These are phyloP conservation scores for Neuroscelio doddi DNA, from an alignment of 2,888 invertebrate species.

Conservation along the genomic window DNA sequence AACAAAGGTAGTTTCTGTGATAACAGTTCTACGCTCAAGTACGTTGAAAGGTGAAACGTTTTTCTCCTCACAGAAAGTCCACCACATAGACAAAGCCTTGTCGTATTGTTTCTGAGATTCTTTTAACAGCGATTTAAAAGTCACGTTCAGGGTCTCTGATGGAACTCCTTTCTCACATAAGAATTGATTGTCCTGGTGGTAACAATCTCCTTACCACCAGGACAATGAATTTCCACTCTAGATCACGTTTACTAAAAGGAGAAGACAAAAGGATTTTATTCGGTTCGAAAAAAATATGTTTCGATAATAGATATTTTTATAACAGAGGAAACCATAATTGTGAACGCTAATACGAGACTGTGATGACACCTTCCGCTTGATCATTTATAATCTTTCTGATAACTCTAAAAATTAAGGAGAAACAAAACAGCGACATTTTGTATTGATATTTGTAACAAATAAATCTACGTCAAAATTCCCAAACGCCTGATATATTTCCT, in stretches of 20 bases:
- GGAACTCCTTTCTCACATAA: too few species aligned
- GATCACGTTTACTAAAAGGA: slow-evolving; percentile 41
- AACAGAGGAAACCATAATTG: slow-evolving; percentile 59
- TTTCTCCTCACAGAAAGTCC: slow-evolving; percentile 28
- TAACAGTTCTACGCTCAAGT: neutral
- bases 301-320: slow-evolving; percentile 11
- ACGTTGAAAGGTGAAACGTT: slow-evolving; percentile 12
- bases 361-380: slow-evolving; percentile 52
- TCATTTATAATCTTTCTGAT: slow-evolving; percentile 55
- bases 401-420: slow-evolving; percentile 49
- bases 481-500: neutral
- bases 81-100: slow-evolving; percentile 44
- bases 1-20: neutral
- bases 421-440: slow-evolving; percentile 25
- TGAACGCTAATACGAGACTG: slow-evolving; percentile 54
- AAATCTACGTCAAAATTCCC: slow-evolving; percentile 3
- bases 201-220: neutral
- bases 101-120: slow-evolving; percentile 47
- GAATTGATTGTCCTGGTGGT: too few species aligned
- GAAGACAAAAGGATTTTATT: slow-evolving; percentile 46
- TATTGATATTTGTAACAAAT: slow-evolving; percentile 6
- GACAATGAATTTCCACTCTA: neutral
- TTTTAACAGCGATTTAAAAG: slow-evolving; percentile 39
- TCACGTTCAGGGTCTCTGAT: slow-evolving; percentile 69
- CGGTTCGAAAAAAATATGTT: slow-evolving; percentile 47